Base-by-base conservation (phyloP, 2,888 invertebrate genomes). In the Rotaria magnacalcarata region DNA sequence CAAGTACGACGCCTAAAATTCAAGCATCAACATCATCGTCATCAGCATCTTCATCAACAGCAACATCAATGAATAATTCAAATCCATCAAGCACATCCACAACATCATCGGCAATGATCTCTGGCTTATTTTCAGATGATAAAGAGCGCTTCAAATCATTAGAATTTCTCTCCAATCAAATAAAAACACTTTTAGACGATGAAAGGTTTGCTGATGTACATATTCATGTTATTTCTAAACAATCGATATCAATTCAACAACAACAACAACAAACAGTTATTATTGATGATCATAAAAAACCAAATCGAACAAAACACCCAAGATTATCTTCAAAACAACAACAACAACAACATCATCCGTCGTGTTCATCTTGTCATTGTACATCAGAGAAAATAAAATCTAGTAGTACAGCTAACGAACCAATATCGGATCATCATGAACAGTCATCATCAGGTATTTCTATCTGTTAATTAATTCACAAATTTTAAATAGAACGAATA, bases 101-200 rank as follows among this genome's bases (percentile, higher is more conserved):
- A 80, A n/a, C 80, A n/a, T 80, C 47, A 7, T 80, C 80, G 19
- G 24, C n/a, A 47, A 21, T 5, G 4, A n/a, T 47, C 8, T 47
- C 47, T 2, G 80, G 80, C 24, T 47, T 80, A 80, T 80, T 80
- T n/a, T n/a, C 80, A 43, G 80, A 80, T 80, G 80, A 80, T n/a
- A 80, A 80, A 80, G 80, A 80, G n/a, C 80, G 80, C n/a, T 80
- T 80, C n/a, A 80, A 80, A 80, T 80, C 80, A 24, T n/a, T 80
- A 24, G 80, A 80, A 47, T n/a, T 80, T n/a, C n/a, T 80, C 47
- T 80, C 80, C 21, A 47, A 14, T 11, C 80, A 80, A 80, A 47
- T 80, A 24, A 80, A 80, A 80, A 80, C 80, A 80, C 80, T 80
- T 43, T 43, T 80, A 10, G 80, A 80, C 47, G 80, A 80, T n/a